Evolutionary conservation across 2,113 vertebrate species (phyloP), one percentile per base, ranked within the genome.

Genomic region (Percina caprodes): DNA sequence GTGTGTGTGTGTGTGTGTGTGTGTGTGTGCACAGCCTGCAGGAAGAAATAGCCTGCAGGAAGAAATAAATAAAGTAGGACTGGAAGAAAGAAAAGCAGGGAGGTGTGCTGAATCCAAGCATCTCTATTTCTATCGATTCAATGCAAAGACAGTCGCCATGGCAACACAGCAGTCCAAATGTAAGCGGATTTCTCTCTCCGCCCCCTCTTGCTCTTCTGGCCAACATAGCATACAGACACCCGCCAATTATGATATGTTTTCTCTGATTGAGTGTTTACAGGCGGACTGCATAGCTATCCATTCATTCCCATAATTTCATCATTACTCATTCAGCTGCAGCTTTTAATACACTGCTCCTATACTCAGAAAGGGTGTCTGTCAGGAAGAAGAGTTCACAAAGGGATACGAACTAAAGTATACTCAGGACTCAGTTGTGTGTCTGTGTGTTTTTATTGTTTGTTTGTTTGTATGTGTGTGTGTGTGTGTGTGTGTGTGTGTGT

Each of bases 61-160:
- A 61, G 26, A 79, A 79, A 74, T 5, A 69, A 65, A 85, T 39
- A 63, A 78, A 77, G 52, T 56, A 55, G 55, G 59, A 55, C 56
- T 48, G 45, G 51, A 77, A 78, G 52, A 69, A 26, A 84, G 67
- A 69, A 81, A 84, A 74, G 46, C 62, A 66, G 30, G 46, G 51
- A 77, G 63, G 74, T 63, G 73, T 67, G 77, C 14, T 55, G 85
- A 91, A 91, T 86, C 82, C 80, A 75, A 92, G 87, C 77, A 86
- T 87, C 85, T 86, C 70, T 76, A 42, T 69, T 86, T 79, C 87
- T 82, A 91, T 91, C 42, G 89, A 94, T 92, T 93, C 88, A 93
- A 95, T 95, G 94, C 92, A 93, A 94, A 94, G 90, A 81, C 91
- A 92, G 93, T 95, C 88, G 24, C 94, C 87, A 95, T 95, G 92